Base-by-base conservation (phyloP, 2,113 vertebrate genomes). In the Cepphus grylle region DNA sequence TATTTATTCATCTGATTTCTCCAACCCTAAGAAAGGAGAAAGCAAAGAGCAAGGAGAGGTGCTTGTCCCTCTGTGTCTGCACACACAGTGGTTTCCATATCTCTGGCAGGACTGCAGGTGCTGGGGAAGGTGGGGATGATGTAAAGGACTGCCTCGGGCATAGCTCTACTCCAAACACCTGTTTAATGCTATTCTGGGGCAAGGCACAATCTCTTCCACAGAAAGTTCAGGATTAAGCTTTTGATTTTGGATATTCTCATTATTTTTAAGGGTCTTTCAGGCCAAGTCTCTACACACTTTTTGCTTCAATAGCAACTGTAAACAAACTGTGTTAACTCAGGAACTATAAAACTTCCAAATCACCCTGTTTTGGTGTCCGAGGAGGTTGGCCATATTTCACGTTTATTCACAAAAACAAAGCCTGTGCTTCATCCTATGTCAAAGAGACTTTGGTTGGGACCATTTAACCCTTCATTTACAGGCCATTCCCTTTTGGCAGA, bases 371-470 rank as follows among this genome's bases (percentile, higher is more conserved):
- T 14, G 12, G 11, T 45, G 58, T 25, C 30, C 17, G 47, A 72
- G 20, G 66, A 59, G 8, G 4, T 29, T 53, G 49, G 14, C 42
- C 22, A 6, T 8, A 56, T 50, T 71, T 69, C 34, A 21, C 3
- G 11, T 32, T 50, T 87, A 15, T 72, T 62, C 63, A 43, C 9
- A 21, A 32, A 67, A 79, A 12, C 19, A 66, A 15, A 43, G n/a
- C 18, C 8, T 47, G 2, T 30, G 21, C 8, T 49, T 27, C 36
- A 8, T 34, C 25, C 12, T 15, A 4, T 1, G 1, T n/a, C 29
- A 43, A 38, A 72, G 3, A 34, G 38, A 9, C 43, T 81, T 74
- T 15, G 8, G 5, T 12, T 27, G 23, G 38, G 18, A 58, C 5
- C 13, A 8, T 49, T 79, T 58, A 59, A n/a, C 30, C 17, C 42